Percentiles rank a stretch among this genome's conserved stretches.
phyloP scores from a whole-genome alignment of 2,113 vertebrate genomes.

The Pangasianodon gigas region DNA sequence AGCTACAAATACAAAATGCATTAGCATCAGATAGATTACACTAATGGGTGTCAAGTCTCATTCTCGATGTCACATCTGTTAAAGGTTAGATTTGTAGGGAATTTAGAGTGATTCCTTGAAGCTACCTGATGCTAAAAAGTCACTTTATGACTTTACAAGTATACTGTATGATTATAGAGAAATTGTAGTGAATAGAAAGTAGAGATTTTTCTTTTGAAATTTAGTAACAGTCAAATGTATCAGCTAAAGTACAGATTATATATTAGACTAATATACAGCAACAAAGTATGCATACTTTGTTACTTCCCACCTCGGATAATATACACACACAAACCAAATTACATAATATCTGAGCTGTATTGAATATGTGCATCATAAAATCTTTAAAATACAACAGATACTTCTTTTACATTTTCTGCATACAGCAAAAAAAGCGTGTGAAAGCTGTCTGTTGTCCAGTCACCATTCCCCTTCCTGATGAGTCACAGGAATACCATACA shows the following conservation, averaged over 20 bases:
- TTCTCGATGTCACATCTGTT: not conserved
- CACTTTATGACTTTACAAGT: not conserved
- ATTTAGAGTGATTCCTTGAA: not conserved
- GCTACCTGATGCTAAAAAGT: not conserved
- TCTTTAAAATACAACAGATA: not conserved
- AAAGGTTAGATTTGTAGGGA: not conserved
- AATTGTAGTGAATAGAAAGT: not conserved
- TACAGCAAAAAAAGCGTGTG: slow-evolving; percentile 56
- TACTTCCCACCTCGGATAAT: not conserved
- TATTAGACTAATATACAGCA: not conserved
- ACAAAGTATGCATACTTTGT: not conserved
- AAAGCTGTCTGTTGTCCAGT: slow-evolving; percentile 54
- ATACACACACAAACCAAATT: not conserved
- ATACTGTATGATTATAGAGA: not conserved
- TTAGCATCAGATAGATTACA: not conserved
- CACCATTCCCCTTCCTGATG: slow-evolving; percentile 56
- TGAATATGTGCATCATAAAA: slow-evolving; percentile 49
- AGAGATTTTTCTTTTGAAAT: not conserved
- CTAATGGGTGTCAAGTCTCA: not conserved
- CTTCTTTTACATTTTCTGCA: not conserved
- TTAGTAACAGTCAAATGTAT: not conserved
- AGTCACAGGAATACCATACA: slow-evolving; percentile 50
- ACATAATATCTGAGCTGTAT: not conserved
- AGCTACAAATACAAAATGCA: not conserved
- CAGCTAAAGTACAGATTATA: not conserved